Base-by-base conservation (phyloP, 2,888 invertebrate species). In the Arctia plantaginis region DNA sequence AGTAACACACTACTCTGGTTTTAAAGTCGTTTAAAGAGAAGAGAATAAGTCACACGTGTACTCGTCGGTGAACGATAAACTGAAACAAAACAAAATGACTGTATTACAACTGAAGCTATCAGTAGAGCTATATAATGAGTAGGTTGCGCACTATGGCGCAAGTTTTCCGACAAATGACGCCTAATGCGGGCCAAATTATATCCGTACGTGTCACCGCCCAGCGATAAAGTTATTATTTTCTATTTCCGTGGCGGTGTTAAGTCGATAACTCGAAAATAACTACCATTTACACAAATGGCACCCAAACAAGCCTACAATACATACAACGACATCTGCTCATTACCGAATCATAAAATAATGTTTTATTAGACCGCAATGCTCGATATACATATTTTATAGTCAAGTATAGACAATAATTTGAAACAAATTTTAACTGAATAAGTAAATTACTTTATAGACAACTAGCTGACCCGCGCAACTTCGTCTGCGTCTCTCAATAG, bases 231-330 rank as follows among this genome's bases (percentile, higher is more conserved):
- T 93, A 95, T 95, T 95, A 95, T 94, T 93, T 93, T 92, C 92
- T 93, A 94, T 95, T 95, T 95, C 94, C 95, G 93, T 90, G 88
- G 84, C 87, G 87, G 93, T 90, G 93, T 90, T 92, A 93, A 94
- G 93, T 93, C 94, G 95, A 95, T 95, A 95, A 95, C 93, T 95
- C 93, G 95, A 95, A 95, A 95, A 95, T 95, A 91, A 95, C 93
- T 90, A 90, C 89, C 89, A 92, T 93, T 93, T 89, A 92, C 92
- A 91, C 86, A 87, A 91, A 92, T 91, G 80, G 90, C 89, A 91
- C 92, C 90, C 86, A 87, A 91, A 92, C 91, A 80, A 90, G 89
- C 90, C 84, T 82, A 87, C 91, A 90, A 92, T 92, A 90, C 87
- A 85, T 91, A 90, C 86, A 85, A 84, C 82, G 87, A 87, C 88